Evolutionary conservation across 92 coral and sea anemone genomes (phyloP), one percentile per base, ranked within the genome.

Genomic region (Actinernus sp.): DNA sequence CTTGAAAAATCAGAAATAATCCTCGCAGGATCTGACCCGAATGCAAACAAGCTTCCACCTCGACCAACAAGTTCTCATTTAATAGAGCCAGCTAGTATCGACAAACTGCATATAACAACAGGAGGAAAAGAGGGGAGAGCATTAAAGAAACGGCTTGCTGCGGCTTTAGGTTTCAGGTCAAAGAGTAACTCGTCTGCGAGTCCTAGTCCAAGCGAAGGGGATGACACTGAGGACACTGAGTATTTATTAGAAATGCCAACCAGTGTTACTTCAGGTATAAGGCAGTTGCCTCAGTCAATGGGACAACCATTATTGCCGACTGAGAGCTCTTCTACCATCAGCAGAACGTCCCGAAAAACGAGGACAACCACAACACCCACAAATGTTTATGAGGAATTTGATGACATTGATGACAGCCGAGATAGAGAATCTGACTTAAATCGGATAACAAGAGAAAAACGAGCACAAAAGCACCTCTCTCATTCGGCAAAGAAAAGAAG

Each of bases 111-210:
- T 29, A 68, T 68, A 6, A 68, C 76, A 26, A 20, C 76, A 24
- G 44, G 22, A 41, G 76, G 76, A 28, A 68, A 24, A 32, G 76
- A 68, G 28, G 76, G 76, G 17, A 37, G 37, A 43, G 50, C 27
- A 3, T 34, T 68, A 52, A 68, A 65, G 27, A 68, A 68, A 52
- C 36, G 39, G 27, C 65, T 68, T 2, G 76, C 76, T 9, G 55
- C 55, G 32, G 65, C 76, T 40, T 25, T 68, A 23, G 76, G 76
- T 11, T 18, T 68, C 26, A 53, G 52, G 24, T 3, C 44, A 18
- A 43, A 17, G 21, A 31, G 63, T 12, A 54, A 63, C 0, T 22
- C 61, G 46, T 31, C 55, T 3, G 56, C 70, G 17, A 63, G 70
- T 38, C 16, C 43, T 4, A 56, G 62, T 31, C 62, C 40, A 37